Conservation (phyloP, 2,888 invertebrate species). For the Eueremaeus valkanovi region DNA sequence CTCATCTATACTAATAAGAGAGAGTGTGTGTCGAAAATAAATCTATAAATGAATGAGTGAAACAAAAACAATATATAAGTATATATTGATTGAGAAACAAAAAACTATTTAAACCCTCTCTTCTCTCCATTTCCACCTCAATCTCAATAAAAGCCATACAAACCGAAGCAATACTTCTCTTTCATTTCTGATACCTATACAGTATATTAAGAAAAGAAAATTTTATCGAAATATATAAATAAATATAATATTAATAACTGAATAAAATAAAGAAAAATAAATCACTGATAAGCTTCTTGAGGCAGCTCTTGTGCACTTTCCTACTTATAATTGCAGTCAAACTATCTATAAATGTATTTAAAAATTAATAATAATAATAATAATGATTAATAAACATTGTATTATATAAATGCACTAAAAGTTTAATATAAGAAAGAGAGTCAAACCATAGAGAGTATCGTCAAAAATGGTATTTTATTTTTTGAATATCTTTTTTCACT, state of each 20-base stretch:
- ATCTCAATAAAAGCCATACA: neutral
- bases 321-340: conserved; percentile 18
- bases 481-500: neutral
- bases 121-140: neutral
- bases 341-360: neutral
- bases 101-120: neutral
- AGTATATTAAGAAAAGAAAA: neutral
- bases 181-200: neutral
- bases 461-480: neutral
- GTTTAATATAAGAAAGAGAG: neutral
- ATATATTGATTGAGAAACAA: neutral
- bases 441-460: neutral
- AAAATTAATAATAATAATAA: too few relatives aligned
- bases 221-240: neutral
- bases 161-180: conserved; percentile 21
- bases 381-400: neutral
- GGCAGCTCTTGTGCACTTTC: conserved; percentile 29
- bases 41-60: neutral
- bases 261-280: neutral
- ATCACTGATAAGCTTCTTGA: conserved; percentile 14
- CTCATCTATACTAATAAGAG: neutral
- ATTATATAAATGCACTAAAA: neutral
- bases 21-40: neutral
- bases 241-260: neutral
- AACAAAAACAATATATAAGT: neutral